phyloP scores from a whole-genome alignment of 1,140 invertebrate genomes.

The Carposina sasakii region DNA sequence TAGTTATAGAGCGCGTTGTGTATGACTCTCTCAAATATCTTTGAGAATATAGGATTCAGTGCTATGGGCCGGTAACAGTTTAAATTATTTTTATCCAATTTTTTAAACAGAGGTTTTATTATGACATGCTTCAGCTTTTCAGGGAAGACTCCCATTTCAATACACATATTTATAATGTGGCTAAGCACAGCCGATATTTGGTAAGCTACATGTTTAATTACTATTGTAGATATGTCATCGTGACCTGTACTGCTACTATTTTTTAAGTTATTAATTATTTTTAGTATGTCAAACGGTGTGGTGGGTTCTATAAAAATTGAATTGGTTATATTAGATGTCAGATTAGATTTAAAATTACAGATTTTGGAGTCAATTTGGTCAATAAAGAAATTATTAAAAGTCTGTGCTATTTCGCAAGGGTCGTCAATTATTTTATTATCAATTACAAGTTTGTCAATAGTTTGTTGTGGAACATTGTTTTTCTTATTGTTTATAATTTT shows the following conservation, averaged over 20 bases:
- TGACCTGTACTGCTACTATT: neutral
- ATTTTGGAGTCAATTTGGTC: too few relatives aligned
- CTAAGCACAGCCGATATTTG: neutral
- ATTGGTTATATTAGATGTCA: too few relatives aligned
- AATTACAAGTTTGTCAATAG: neutral
- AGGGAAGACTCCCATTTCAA: neutral
- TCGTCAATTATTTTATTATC: neutral
- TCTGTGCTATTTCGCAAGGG: neutral
- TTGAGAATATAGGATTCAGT: neutral
- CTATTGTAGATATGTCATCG: neutral
- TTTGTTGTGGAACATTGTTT: neutral
- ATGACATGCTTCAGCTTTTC: neutral
- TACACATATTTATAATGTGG: neutral
- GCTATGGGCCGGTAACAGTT: neutral
- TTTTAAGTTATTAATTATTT: neutral
- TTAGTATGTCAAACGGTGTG: neutral
- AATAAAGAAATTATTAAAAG: neutral
- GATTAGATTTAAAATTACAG: too few relatives aligned
- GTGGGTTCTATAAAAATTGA: neutral
- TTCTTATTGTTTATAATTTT: constrained; percentile 1
- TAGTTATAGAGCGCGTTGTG: neutral
- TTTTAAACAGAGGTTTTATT: constrained; percentile 1
- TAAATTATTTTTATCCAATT: neutral
- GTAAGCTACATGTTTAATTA: neutral
- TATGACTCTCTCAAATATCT: neutral